Base-by-base conservation (phyloP, 2,113 vertebrate species). In the Elephas maximus region DNA sequence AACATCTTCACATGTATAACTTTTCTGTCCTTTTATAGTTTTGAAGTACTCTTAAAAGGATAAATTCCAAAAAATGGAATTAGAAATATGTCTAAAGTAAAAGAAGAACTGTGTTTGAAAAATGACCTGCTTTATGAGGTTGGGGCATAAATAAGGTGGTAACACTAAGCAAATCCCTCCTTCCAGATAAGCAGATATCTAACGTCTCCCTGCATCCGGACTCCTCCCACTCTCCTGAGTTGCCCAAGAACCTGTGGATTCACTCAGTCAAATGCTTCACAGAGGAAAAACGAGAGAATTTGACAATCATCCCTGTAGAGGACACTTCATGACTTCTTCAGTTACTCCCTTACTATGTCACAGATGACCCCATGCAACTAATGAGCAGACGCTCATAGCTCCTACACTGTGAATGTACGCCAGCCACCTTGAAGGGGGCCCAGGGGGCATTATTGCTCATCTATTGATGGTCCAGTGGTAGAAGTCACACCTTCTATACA, bases 61-160 rank as follows among this genome's bases (percentile, higher is more conserved):
- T 78, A 89, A 89, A 95, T 80, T 91, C n/a, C 41, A 30, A 57
- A 76, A 90, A 94, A 23, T 80, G 57, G 45, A 91, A 92, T 67
- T 51, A 30, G 85, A 93, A 92, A 73, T 51, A 83, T 51, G 79
- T 83, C 53, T 88, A 89, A 88, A 94, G 17, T 79, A 80, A 88
- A 86, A 11, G 48, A 86, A 82, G 71, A 92, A 93, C 62, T 26
- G 3, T 44, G 41, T 78, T 37, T 69, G 57, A 94, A 88, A 20
- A 45, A 12, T 14, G 86, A 45, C 45, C 85, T 88, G 51, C 60
- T 85, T 83, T 88, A 65, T 1, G 15, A 86, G 74, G 15, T 33
- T 73, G 30, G 53, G 9, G 57, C 80, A 62, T n/a, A 60, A 76
- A 62, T 14, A 77, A 79, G 10, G 24, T 77, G 0, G 4, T 17